phyloP scores from a whole-genome alignment of 2,888 invertebrate species.

The Pyralis farinalis region DNA sequence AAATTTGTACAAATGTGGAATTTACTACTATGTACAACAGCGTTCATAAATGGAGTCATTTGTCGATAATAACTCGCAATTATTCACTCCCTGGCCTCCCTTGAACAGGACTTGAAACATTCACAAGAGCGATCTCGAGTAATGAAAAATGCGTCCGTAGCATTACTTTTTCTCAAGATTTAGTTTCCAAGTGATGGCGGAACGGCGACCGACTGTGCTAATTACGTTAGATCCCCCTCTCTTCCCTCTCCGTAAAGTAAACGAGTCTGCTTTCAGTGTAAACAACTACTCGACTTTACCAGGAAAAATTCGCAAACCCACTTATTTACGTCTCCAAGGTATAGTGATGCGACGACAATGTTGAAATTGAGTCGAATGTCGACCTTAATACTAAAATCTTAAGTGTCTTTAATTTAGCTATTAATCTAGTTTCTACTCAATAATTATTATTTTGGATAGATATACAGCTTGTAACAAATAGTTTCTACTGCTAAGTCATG shows the following conservation, averaged over 20 bases:
- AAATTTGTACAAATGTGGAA: too few species aligned
- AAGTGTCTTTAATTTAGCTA: too few species aligned
- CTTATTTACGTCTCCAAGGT: constrained; percentile 67
- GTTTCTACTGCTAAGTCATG: too few species aligned
- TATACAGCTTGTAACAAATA: too few species aligned
- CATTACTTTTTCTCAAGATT: constrained; percentile 41
- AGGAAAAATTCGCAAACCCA: constrained; percentile 73
- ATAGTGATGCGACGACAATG: constrained; percentile 39
- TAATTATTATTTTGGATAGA: too few species aligned
- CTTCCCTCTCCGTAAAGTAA: constrained; percentile 52
- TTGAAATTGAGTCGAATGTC: too few species aligned
- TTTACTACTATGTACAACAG: too few species aligned
- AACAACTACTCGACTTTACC: constrained; percentile 71
- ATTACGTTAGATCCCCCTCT: constrained; percentile 66
- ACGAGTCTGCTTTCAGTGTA: constrained; percentile 72
- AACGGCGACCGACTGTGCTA: constrained; percentile 56
- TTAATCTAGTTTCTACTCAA: too few species aligned
- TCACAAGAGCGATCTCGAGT: background rate
- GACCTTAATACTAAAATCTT: too few species aligned
- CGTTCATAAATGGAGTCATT: too few species aligned
- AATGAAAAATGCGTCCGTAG: background rate
- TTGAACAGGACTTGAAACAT: background rate
- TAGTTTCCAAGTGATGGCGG: constrained; percentile 46
- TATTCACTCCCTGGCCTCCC: background rate
- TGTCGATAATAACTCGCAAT: too few species aligned